phyloP scores from a whole-genome alignment of 2,888 invertebrate species.

The Leucoma salicis region DNA sequence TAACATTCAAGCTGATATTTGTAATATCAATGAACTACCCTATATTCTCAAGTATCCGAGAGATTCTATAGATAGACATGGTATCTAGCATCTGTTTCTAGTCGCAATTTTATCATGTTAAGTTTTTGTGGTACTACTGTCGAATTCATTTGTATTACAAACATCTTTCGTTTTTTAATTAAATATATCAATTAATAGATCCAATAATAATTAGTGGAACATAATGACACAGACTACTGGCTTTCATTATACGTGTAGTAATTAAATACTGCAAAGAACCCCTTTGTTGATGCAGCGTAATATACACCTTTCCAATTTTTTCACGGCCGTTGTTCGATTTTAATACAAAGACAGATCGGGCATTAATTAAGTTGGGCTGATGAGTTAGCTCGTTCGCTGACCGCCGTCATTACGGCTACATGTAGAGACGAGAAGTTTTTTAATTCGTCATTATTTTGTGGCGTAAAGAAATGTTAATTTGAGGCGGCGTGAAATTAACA shows the following conservation, averaged over 20 bases:
- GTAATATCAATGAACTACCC: slow-evolving; percentile 19
- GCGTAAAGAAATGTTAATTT: slow-evolving; percentile 84
- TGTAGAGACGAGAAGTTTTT: slow-evolving; percentile 78
- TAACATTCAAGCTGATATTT: slow-evolving; percentile 29
- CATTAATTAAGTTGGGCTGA: slow-evolving; percentile 79
- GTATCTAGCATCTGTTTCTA: background rate
- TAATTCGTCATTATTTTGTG: slow-evolving; percentile 82
- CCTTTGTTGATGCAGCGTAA: slow-evolving; percentile 26
- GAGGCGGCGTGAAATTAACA: slow-evolving; percentile 83
- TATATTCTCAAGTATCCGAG: slow-evolving; percentile 4
- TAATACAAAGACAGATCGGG: slow-evolving; percentile 81
- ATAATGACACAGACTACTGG: slow-evolving; percentile 1
- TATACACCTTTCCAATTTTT: slow-evolving; percentile 40
- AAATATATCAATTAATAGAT: slow-evolving; percentile 1
- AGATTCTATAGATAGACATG: background rate
- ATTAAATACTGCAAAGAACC: slow-evolving; percentile 34
- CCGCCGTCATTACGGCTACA: slow-evolving; percentile 74
- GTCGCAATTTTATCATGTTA: background rate
- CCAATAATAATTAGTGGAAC: background rate
- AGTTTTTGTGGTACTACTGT: background rate
- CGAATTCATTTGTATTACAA: background rate
- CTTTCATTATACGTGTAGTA: slow-evolving; percentile 19
- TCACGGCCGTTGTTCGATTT: slow-evolving; percentile 57
- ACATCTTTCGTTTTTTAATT: background rate
- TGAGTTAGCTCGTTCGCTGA: slow-evolving; percentile 65